A percentile compares a stretch with the other conserved stretches of the same genome.
Evolutionary conservation across 2,113 vertebrate genomes (phyloP).

Genomic region (Cebus imitator): DNA sequence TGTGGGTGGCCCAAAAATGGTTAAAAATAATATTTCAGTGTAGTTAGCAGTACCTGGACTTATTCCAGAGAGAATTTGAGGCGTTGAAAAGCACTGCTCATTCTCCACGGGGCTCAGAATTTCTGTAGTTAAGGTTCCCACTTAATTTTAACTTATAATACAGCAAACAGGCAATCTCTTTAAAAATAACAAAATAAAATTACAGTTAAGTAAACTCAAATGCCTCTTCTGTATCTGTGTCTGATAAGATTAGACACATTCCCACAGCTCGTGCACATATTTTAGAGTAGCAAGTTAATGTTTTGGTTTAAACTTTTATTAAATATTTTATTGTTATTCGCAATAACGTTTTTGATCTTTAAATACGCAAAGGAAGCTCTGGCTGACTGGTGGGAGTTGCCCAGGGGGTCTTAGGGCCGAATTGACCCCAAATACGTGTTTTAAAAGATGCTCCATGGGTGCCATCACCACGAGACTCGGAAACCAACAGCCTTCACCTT

Average conservation of each 20-base stretch:
- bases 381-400: rapidly evolving
- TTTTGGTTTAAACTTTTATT: not conserved
- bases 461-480: rapidly evolving
- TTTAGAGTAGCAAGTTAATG: not conserved
- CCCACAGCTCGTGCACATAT: not conserved
- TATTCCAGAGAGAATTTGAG: rapidly evolving
- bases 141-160: no score
- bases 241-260: not conserved
- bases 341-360: no score
- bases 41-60: rapidly evolving
- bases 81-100: no score
- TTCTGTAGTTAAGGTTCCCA: not conserved
- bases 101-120: rapidly evolving
- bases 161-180: not conserved
- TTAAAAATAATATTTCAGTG: rapidly evolving
- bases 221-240: not conserved
- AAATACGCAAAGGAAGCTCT: rapidly evolving
- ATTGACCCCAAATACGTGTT: not conserved
- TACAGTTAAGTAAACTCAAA: not conserved
- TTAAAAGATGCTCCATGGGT: not conserved
- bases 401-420: not conserved
- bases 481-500: not conserved
- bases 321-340: not conserved
- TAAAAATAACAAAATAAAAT: not conserved
- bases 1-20: not conserved